Evolutionary conservation across 2,113 vertebrate genomes (phyloP), one percentile per base, ranked within the genome.

Genomic region (Trochalopteron elliotii): DNA sequence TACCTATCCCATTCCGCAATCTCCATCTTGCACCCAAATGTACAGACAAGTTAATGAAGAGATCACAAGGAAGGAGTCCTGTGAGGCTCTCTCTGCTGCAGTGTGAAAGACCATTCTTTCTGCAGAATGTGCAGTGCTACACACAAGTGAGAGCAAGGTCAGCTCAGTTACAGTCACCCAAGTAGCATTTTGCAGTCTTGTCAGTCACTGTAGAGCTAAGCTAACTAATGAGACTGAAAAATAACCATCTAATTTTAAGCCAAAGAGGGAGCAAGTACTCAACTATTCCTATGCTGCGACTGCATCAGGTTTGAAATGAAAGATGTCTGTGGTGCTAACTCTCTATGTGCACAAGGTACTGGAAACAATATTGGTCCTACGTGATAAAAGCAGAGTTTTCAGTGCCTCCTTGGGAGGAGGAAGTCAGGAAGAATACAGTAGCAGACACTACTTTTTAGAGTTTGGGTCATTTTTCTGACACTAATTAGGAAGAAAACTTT

Each of bases 251-350:
- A n/a, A 67, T 52, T 68, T 89, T 63, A 71, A 81, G 15, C 7
- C 39, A 71, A 78, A 83, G 68, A 45, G 37, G 21, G 7, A 81
- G 35, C 2, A 82, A 93, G 79, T 31, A 40, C 15, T 79, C 35
- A 64, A 67, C 55, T 20, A 39, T 59, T 71, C 68, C n/a, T 65
- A 30, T 63, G 45, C 42, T 42, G 15, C 70, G n/a, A 21, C 47
- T 67, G 52, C 20, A 53, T 49, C 20, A 31, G 6, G 11, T 81
- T 61, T 70, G 31, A 92, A 86, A 74, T 53, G 4, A 77, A 42
- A 91, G 40, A n/a, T 0, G 0, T n/a, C 42, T 63, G 35, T 50
- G 23, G 23, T 47, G 35, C 19, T 69, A 55, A 50, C 18, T 39
- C 1, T 0, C 21, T 77, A 57, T 69, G 21, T 30, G n/a, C 20